Percentiles rank a stretch among this genome's conserved stretches.
These are phyloP conservation scores for Potamilus streckersoni DNA, from an alignment of 1,140 invertebrate species.

Conservation along the genomic window DNA sequence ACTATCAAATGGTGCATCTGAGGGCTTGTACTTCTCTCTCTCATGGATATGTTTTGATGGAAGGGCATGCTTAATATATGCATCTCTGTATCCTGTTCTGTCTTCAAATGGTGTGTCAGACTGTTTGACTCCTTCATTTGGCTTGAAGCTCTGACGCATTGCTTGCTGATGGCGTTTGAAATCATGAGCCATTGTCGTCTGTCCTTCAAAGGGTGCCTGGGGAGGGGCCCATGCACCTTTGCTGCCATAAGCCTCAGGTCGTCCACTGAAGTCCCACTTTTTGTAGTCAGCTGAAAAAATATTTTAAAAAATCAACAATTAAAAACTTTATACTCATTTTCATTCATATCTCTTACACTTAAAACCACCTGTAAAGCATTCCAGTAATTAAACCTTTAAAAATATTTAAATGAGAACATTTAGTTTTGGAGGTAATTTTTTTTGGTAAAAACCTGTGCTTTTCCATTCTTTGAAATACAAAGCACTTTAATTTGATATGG, in stretches of 20 bases:
- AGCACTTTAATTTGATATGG: not conserved
- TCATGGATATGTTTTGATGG: conserved; percentile 45
- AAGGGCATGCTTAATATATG: conserved; percentile 63
- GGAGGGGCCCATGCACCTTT: conserved; percentile 57
- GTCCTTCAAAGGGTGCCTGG: conserved; percentile 58
- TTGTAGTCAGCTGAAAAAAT: conserved; percentile 63
- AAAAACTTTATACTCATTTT: not conserved
- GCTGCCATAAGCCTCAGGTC: conserved; percentile 39
- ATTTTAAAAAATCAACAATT: conserved; percentile 8
- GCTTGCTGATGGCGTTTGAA: conserved; percentile 54
- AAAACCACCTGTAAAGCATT: not conserved
- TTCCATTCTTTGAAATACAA: not conserved
- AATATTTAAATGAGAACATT: no score
- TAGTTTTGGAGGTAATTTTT: not conserved
- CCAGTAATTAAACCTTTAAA: not conserved
- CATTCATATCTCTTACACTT: not conserved
- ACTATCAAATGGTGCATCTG: conserved; percentile 59
- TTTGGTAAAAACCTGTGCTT: not conserved
- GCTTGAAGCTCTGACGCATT: conserved; percentile 55
- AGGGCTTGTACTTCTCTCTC: conserved; percentile 50
- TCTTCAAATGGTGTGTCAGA: conserved; percentile 66
- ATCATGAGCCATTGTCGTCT: conserved; percentile 62
- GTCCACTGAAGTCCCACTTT: conserved; percentile 59
- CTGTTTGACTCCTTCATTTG: conserved; percentile 50
- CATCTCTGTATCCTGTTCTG: conserved; percentile 62